phyloP scores from a whole-genome alignment of 2,113 vertebrate species.

The Panurus biarmicus region DNA sequence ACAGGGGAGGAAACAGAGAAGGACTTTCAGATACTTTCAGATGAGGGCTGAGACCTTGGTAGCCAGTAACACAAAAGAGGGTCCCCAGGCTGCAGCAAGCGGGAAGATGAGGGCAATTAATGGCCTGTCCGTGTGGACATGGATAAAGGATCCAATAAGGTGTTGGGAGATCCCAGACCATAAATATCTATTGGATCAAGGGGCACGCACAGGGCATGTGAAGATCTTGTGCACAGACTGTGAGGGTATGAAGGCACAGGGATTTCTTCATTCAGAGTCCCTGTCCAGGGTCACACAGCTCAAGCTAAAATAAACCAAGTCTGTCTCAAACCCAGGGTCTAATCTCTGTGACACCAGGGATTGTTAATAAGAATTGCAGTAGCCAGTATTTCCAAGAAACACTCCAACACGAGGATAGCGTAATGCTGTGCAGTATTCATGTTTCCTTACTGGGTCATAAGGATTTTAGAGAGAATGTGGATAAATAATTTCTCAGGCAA shows the following conservation, averaged over 20 bases:
- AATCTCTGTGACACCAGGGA: background rate
- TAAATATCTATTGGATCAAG: background rate
- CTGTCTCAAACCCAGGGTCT: background rate
- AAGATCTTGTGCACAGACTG: background rate
- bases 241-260: background rate
- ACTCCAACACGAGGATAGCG: fast-evolving
- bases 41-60: background rate
- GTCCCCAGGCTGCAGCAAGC: background rate
- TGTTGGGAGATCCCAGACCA: background rate
- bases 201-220: fast-evolving
- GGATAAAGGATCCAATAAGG: background rate
- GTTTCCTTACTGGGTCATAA: background rate
- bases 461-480: background rate
- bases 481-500: background rate
- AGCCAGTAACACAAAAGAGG: background rate
- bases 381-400: background rate
- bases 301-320: background rate
- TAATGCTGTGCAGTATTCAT: fast-evolving
- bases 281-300: background rate
- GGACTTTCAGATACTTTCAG: no score
- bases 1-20: background rate
- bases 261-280: background rate
- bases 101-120: background rate
- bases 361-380: background rate
- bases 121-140: background rate